These are phyloP conservation scores for Choristoneura fumiferana DNA, from an alignment of 1,140 invertebrate species.

Conservation along the genomic window DNA sequence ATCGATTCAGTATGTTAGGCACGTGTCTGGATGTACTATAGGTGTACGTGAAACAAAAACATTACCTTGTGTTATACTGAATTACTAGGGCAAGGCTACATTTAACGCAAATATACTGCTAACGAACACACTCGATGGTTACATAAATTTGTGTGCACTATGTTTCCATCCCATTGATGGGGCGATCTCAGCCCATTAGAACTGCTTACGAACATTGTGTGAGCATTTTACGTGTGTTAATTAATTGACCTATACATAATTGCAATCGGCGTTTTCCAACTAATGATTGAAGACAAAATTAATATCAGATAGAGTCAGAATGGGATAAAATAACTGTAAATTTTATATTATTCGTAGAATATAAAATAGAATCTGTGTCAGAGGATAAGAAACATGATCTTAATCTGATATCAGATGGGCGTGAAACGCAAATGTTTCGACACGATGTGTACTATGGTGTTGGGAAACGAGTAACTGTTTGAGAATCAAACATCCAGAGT, in stretches of 20 bases:
- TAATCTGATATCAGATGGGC: slow-evolving; percentile 36
- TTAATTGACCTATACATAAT: too few relatives aligned
- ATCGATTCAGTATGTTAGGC: slow-evolving; percentile 25
- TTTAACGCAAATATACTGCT: background rate
- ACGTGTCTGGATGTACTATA: slow-evolving; percentile 25
- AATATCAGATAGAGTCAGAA: too few relatives aligned
- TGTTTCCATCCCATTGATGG: too few relatives aligned
- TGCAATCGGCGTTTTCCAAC: too few relatives aligned
- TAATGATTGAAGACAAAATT: too few relatives aligned
- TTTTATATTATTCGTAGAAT: too few relatives aligned
- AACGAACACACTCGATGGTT: slow-evolving; percentile 1
- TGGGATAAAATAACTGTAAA: too few relatives aligned
- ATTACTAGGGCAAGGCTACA: slow-evolving; percentile 36
- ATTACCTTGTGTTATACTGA: slow-evolving; percentile 28
- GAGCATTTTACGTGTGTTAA: too few relatives aligned
- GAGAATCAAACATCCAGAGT: slow-evolving; percentile 25
- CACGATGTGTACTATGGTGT: slow-evolving; percentile 24
- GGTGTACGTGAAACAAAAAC: slow-evolving; percentile 11
- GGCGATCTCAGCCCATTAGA: background rate
- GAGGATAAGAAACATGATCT: slow-evolving; percentile 23
- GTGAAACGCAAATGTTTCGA: slow-evolving; percentile 35
- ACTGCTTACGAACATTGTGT: background rate
- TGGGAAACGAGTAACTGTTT: slow-evolving; percentile 37
- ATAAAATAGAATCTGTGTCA: background rate
- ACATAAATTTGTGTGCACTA: background rate